phyloP scores from a whole-genome alignment of 2,888 invertebrate species.

The Hyposoter didymator region DNA sequence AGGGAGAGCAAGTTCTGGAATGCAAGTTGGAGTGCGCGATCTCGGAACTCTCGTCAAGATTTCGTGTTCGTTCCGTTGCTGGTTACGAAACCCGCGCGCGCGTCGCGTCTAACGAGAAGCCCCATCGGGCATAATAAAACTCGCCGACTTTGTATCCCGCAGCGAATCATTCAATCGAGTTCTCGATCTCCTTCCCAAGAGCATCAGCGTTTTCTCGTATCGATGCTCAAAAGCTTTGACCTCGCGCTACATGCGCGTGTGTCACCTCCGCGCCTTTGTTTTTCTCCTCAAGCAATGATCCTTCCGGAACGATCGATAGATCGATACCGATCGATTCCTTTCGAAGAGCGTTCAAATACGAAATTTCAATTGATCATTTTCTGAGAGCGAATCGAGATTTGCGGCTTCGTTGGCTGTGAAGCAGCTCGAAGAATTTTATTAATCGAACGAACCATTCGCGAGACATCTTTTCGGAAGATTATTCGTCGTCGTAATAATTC shows the following conservation, averaged over 20 bases:
- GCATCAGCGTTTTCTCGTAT: constrained; percentile 31
- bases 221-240: constrained; percentile 20
- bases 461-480: background rate
- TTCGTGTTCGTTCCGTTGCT: constrained; percentile 77
- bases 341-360: background rate
- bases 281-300: background rate
- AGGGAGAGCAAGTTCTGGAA: constrained; percentile 52
- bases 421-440: background rate
- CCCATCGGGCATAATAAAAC: constrained; percentile 77
- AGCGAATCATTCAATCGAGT: constrained; percentile 78
- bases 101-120: constrained; percentile 77
- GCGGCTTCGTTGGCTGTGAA: background rate
- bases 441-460: background rate
- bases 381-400: background rate
- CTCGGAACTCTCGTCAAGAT: constrained; percentile 68
- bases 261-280: background rate
- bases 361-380: background rate
- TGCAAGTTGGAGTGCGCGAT: constrained; percentile 66
- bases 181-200: constrained; percentile 35
- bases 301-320: background rate
- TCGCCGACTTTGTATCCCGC: constrained; percentile 78
- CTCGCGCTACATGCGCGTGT: constrained; percentile 23
- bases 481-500: constrained; percentile 9
- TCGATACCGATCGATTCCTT: background rate
- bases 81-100: constrained; percentile 43